Evolutionary conservation across 2,888 invertebrate species (phyloP), one percentile per base, ranked within the genome.

Genomic region (Sphaerophoria taeniata): DNA sequence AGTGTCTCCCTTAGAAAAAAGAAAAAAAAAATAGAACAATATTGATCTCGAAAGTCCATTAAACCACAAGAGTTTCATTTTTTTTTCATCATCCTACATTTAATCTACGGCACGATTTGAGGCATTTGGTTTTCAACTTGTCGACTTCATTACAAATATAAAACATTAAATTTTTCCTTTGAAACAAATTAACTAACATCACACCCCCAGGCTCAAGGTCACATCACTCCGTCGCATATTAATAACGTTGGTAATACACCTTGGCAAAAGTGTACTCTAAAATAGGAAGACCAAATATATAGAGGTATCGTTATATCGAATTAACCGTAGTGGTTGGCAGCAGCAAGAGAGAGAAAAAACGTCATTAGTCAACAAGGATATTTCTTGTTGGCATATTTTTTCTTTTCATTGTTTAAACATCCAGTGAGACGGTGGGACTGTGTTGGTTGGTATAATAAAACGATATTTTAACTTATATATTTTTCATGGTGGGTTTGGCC

Each of bases 311-410:
- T n/a, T n/a, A n/a, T n/a, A n/a, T n/a, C n/a, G n/a, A n/a, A n/a
- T n/a, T n/a, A n/a, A n/a, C n/a, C n/a, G n/a, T n/a, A n/a, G n/a
- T n/a, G 12, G 49, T 47, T 34, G 47, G 11, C n/a, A 3, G 63
- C 39, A 39, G 34, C 61, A 39, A 34, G 69, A 72, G 16, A 39
- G 71, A 75, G 69, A 63, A 43, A 76, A 75, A 74, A 76, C 65
- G 55, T 81, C 76, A 81, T 81, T 76, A 81, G 81, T 81, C 81
- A 81, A 76, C 65, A 45, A 76, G 81, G 71, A 81, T 76, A 43
- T 67, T 58, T 51, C 53, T n/a, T n/a, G n/a, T n/a, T 43, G 45
- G 16, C 36, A 33, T 16, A 12, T 47, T 53, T 36, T 39, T 49
- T 34, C 36, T 51, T n/a, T 61, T 31, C 6, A 43, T 60, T 39